These are phyloP conservation scores for Pavo muticus DNA, from an alignment of 2,113 vertebrate genomes.

Conservation along the genomic window DNA sequence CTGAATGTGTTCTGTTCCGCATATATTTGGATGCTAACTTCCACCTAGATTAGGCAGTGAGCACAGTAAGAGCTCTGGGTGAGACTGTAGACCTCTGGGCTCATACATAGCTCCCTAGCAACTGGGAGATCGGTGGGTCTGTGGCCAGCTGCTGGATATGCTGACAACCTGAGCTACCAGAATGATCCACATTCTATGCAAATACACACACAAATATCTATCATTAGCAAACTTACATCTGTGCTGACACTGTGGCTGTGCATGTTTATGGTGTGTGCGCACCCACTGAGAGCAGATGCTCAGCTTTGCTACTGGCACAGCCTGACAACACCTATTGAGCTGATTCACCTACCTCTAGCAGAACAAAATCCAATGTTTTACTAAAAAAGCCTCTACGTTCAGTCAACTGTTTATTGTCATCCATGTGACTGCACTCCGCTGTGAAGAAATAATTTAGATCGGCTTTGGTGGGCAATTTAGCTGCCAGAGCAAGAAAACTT, in stretches of 20 bases:
- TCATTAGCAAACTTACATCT: background rate
- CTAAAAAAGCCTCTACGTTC: background rate
- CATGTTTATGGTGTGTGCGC: fast-evolving
- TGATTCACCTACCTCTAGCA: background rate
- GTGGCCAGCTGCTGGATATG: background rate
- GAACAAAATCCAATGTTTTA: background rate
- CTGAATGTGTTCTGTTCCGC: background rate
- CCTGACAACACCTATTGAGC: too few relatives aligned
- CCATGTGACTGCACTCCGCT: background rate
- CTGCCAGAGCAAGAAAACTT: background rate
- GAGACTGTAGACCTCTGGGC: fast-evolving
- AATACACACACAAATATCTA: background rate
- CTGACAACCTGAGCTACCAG: background rate
- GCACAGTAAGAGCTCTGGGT: background rate
- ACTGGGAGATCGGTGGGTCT: background rate
- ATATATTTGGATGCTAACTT: background rate
- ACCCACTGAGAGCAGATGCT: background rate
- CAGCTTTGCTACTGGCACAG: background rate
- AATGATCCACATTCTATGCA: fast-evolving
- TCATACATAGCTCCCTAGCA: background rate
- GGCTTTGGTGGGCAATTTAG: background rate
- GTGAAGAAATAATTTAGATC: background rate
- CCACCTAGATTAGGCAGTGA: background rate
- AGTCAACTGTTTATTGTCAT: background rate
- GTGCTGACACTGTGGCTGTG: background rate